Base-by-base conservation (phyloP, 2,888 invertebrate species). In the Tenthredo amoena region DNA sequence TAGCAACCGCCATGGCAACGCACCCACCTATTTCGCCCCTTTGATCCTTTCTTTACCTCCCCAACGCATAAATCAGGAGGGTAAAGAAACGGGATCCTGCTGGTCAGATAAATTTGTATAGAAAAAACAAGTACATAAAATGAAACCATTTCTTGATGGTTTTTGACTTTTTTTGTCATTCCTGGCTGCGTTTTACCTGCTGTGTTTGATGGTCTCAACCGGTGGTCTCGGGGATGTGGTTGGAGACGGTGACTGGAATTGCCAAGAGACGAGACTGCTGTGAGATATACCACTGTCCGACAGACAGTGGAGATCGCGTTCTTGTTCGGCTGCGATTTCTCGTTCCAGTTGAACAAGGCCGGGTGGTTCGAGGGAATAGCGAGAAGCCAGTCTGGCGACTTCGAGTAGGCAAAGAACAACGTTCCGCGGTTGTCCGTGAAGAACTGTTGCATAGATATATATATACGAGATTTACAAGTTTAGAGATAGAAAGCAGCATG, bases 371-470 rank as follows among this genome's bases (percentile, higher is more conserved):
- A 98, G 94, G 71, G 96, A 96, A 94, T 95, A 97, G 91, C 95
- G 95, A 74, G 96, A 96, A 5, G 97, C 98, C 85, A 98, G 94
- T 86, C 98, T 95, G 0, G 98, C 97, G 88, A 98, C 96, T 93
- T 98, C 98, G 94, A 98, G 94, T 71, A 98, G 95, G 92, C 98
- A 98, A 72, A 98, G 95, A 87, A 98, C 96, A 82, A 98, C 98
- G 91, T 97, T 97, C 0, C 98, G 95, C 37, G 97, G 97, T 91
- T 97, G 97, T 89, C 96, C 96, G 93, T 98, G 98, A 50, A 97
- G 94, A 85, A 98, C 98, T 96, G 92, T 31, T 34, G 18, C 68
- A 68, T 18, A 2, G 21, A 26, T 34, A 68, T 34, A 21, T 9
- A 26, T 10, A 68, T 34, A 92, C 68, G 87, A 79, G 88, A 82